Percentiles rank a stretch among this genome's conserved stretches.
These are phyloP conservation scores for Tadarida brasiliensis DNA, from an alignment of 2,797 vertebrate genomes.

Conservation along the genomic window DNA sequence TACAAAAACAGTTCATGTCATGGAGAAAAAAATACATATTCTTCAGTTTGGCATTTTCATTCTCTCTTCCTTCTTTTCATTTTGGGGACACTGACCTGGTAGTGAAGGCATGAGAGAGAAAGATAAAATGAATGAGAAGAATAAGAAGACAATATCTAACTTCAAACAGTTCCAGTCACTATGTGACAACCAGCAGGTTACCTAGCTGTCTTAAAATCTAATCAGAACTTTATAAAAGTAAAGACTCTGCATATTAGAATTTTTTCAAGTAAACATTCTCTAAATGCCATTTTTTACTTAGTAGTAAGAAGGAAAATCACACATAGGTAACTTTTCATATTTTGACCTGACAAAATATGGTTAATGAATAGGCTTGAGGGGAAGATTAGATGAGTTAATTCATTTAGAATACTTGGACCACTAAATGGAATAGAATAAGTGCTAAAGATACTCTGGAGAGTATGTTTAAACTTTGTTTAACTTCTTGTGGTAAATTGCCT, in stretches of 20 bases:
- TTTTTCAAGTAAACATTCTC: neutral
- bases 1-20: neutral
- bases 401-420: neutral
- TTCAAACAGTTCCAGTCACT: neutral
- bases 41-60: neutral
- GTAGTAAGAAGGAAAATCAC: neutral
- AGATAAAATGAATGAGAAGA: neutral
- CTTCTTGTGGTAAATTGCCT: neutral
- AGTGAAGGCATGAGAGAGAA: neutral
- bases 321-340: neutral
- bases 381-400: neutral
- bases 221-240: neutral
- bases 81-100: neutral
- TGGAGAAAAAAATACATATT: neutral
- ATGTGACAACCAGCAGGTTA: neutral
- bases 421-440: neutral
- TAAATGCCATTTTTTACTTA: neutral
- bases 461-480: neutral
- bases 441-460: neutral
- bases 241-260: neutral
- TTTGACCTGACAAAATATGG: neutral
- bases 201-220: neutral
- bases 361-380: neutral
- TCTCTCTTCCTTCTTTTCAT: neutral
- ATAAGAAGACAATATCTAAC: neutral